phyloP scores from a whole-genome alignment of 2,888 invertebrate genomes.

The Spodoptera picta region DNA sequence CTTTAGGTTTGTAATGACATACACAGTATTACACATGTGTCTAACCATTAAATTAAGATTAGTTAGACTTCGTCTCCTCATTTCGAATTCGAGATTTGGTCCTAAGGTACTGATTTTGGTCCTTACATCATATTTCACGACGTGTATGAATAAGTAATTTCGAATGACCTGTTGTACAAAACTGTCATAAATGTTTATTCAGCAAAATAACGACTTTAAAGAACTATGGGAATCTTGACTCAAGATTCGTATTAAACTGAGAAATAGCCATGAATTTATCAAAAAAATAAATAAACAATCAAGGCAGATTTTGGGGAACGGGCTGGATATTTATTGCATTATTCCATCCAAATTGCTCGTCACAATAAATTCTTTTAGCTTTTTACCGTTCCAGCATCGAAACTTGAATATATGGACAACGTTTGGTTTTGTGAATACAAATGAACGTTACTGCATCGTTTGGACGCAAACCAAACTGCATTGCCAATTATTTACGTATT shows the following conservation, averaged over 20 bases:
- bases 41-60: too few relatives aligned
- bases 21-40: too few relatives aligned
- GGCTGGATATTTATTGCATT: constrained; percentile 11
- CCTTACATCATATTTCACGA: too few relatives aligned
- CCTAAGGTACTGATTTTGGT: not conserved
- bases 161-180: too few relatives aligned
- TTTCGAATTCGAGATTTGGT: constrained; percentile 3
- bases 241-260: not conserved
- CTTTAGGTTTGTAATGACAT: too few relatives aligned
- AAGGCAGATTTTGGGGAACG: constrained; percentile 5
- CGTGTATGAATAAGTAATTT: too few relatives aligned
- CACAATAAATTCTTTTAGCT: constrained; percentile 38
- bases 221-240: not conserved
- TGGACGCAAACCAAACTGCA: constrained; percentile 48
- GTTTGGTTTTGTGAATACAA: constrained; percentile 35
- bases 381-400: constrained; percentile 41
- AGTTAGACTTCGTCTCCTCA: too few relatives aligned
- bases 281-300: not conserved
- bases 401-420: constrained; percentile 30
- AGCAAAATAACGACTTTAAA: too few relatives aligned
- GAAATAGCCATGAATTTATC: not conserved
- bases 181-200: too few relatives aligned
- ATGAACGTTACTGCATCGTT: constrained; percentile 42
- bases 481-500: constrained; percentile 44
- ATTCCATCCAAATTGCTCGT: constrained; percentile 28